These are phyloP conservation scores for Quadriops clusia DNA, from an alignment of 2,888 invertebrate species.

Conservation along the genomic window DNA sequence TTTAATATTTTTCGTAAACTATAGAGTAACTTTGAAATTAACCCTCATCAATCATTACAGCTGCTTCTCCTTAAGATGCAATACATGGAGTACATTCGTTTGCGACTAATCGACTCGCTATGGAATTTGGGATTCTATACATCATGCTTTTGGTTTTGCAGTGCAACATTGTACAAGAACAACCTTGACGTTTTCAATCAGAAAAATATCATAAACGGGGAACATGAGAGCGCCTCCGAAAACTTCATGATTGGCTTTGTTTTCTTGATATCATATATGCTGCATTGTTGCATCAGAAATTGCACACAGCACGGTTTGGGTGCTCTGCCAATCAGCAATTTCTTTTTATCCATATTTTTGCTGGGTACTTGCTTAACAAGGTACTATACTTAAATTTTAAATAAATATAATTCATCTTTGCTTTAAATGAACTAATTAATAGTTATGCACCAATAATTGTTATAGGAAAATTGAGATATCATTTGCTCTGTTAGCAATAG, in stretches of 20 bases:
- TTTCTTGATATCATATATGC: slow-evolving; percentile 26
- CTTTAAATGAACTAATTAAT: too few relatives aligned
- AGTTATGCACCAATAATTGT: too few relatives aligned
- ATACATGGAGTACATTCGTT: slow-evolving; percentile 25
- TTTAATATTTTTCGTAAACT: too few relatives aligned
- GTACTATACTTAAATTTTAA: too few relatives aligned
- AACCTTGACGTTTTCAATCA: slow-evolving; percentile 23
- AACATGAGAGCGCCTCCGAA: slow-evolving; percentile 18
- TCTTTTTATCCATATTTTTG: slow-evolving; percentile 22
- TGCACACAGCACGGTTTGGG: slow-evolving; percentile 20
- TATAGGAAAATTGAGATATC: slow-evolving; percentile 21
- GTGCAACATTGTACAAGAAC: slow-evolving; percentile 24
- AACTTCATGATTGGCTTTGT: slow-evolving; percentile 26
- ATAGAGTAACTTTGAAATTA: too few relatives aligned
- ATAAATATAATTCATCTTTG: too few relatives aligned
- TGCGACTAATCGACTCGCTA: slow-evolving; percentile 24
- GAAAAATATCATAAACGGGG: slow-evolving; percentile 16
- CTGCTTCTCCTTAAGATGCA: slow-evolving; percentile 25
- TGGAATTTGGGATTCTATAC: slow-evolving; percentile 30
- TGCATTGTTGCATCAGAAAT: slow-evolving; percentile 27
- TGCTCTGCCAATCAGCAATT: slow-evolving; percentile 20
- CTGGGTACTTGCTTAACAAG: slow-evolving; percentile 20
- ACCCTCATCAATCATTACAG: slow-evolving; percentile 23
- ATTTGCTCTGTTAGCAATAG: slow-evolving; percentile 16
- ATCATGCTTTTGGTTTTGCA: slow-evolving; percentile 25